Conservation (phyloP, 2,113 vertebrate species). For the Mionectes macconnelli region DNA sequence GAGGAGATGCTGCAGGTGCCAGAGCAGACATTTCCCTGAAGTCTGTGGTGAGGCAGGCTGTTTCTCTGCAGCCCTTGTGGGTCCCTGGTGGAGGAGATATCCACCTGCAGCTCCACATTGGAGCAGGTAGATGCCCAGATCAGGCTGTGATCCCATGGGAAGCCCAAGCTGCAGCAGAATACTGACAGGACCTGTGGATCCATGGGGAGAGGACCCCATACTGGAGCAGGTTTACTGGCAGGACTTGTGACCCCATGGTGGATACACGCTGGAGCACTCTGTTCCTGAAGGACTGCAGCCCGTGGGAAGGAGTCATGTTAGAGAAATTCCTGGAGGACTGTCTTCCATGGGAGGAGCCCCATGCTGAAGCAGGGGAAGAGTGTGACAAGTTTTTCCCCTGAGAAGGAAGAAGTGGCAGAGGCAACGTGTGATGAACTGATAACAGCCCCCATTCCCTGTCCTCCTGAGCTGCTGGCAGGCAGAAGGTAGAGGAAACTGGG, state of each 20-base stretch:
- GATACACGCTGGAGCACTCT: neutral
- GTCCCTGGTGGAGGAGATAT: too few species aligned
- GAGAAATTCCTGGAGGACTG: neutral
- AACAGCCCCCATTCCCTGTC: neutral
- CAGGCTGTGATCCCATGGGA: neutral
- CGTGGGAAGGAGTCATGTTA: neutral
- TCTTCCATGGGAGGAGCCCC: neutral
- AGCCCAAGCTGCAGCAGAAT: neutral
- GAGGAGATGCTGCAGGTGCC: neutral
- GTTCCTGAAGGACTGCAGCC: neutral
- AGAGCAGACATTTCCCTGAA: neutral
- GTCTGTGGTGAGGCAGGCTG: neutral
- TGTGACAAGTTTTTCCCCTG: neutral
- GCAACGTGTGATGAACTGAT: neutral
- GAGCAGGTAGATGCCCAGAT: neutral
- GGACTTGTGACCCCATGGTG: neutral
- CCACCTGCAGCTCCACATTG: neutral
- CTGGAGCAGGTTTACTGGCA: neutral
- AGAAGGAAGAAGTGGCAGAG: neutral
- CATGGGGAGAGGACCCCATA: too few species aligned
- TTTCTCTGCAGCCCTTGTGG: neutral
- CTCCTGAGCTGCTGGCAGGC: neutral
- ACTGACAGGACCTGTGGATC: neutral
- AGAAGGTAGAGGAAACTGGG: neutral
- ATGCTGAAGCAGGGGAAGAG: neutral